Evolutionary conservation across 1,140 invertebrate genomes (phyloP), one percentile per base, ranked within the genome.

Genomic region (Araneus ventricosus): DNA sequence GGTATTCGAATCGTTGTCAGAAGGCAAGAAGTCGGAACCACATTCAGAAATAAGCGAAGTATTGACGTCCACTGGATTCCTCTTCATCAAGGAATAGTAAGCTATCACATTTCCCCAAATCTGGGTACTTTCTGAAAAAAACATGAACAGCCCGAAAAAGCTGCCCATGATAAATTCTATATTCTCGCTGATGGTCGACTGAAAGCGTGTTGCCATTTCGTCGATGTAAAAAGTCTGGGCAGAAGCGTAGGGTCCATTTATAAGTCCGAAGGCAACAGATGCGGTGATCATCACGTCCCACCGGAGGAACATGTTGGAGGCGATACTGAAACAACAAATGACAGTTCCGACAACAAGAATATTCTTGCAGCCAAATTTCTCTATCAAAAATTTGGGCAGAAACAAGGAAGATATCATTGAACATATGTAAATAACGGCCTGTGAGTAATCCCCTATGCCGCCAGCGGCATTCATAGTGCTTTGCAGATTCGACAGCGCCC

Each of bases 211-310:
- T 0, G 95, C 96, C 27, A 95, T 95, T 94, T 96, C 95, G 0
- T 96, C 96, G 27, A 96, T 95, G 94, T 96, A 96, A 0, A 95
- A 95, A 90, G 96, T 96, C 93, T 96, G 96, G 2, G 96, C 95
- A 8, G 96, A 95, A 96, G 96, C 96, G 37, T 96, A 94, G 7
- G 96, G 96, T 5, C 96, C 96, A 8, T 95, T 96, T 1, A 95
- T 95, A 2, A 96, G 75, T 8, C 96, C 96, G 39, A 87, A 88
- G 3, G 70, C 94, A 94, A 96, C 94, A 0, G 96, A 95, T 20
- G 95, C 95, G 17, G 96, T 95, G 10, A 96, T 94, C 88, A 96
- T 95, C 3, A 95, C 30, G 17, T 85, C 93, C 70, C 84, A 94
- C 37, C n/a, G 82, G 8, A 94, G 75, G 88, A 95, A 95, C 82